Evolutionary conservation across 2,113 vertebrate genomes (phyloP), one percentile per base, ranked within the genome.

Genomic region (Trinectes maculatus): DNA sequence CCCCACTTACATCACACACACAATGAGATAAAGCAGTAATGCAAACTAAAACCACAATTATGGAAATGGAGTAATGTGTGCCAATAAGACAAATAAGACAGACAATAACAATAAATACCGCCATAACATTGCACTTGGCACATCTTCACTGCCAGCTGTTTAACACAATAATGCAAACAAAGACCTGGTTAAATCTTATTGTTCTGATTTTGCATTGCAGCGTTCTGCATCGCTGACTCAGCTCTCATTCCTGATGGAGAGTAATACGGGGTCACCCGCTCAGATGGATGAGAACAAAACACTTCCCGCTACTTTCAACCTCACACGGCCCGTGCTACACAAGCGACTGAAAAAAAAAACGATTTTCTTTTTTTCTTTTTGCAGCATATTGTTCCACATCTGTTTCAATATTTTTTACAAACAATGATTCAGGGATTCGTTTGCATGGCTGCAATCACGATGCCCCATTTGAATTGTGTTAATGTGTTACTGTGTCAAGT

Each of bases 141-240:
- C 43, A 57, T 37, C 68, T 71, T 58, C 28, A 31, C 52, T 26
- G 43, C 25, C 70, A 77, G 70, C 40, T 80, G 77, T 64, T 53
- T 34, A 19, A 63, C 40, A 43, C 33, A 31, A 29, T 21, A 54
- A 31, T 13, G 11, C 26, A 37, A 71, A 74, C 48, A 62, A 62
- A 31, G 18, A 52, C 54, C 25, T 40, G 34, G 3, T 13, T 16
- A 36, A 80, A 65, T 9, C 40, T 52, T 37, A n/a, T 58, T 63
- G 28, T 64, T 78, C 33, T 52, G 37, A 51, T 46, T 42, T 63
- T 37, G 10, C 10, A 26, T n/a, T 47, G 46, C 40, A 54, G 6
- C 8, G 7, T 37, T 54, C 18, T 39, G 33, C 16, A 21, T 11
- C n/a, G 70, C 54, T 70, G 49, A 49, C 54, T 62, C 48, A 56